A percentile compares a stretch with the other conserved stretches of the same genome.
Evolutionary conservation across 37 sponge, comb jelly and placozoan species (phyloP).

Genomic region (Amphimedon queenslandica): DNA sequence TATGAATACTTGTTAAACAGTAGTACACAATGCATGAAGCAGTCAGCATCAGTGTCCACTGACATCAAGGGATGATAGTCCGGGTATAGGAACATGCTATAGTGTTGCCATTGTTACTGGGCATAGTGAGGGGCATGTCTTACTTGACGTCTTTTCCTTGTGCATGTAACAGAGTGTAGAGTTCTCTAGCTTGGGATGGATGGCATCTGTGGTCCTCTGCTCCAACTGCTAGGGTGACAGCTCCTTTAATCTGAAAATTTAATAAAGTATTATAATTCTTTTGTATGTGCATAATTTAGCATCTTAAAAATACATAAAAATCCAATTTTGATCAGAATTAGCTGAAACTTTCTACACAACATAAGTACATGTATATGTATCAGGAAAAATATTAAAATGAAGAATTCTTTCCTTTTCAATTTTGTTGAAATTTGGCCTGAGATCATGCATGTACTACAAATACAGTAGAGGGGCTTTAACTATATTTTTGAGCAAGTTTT

Average conservation of each 20-base stretch:
- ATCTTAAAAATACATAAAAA: no score
- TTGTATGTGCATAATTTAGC: no score
- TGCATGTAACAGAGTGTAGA: slow-evolving; percentile 63
- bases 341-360: no score
- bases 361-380: no score
- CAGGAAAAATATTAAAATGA: no score
- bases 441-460: no score
- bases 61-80: slow-evolving; percentile 69
- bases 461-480: no score
- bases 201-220: slow-evolving; percentile 55
- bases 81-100: slow-evolving; percentile 72
- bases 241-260: slow-evolving; percentile 51
- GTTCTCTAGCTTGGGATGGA: slow-evolving; percentile 44
- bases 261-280: no score
- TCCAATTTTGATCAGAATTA: no score
- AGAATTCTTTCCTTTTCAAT: no score
- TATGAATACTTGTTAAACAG: slow-evolving; percentile 64
- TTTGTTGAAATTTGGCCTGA: no score
- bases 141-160: slow-evolving; percentile 52
- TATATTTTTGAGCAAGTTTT: no score
- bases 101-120: neutral
- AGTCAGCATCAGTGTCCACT: slow-evolving; percentile 72
- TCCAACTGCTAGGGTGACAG: slow-evolving; percentile 53
- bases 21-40: slow-evolving; percentile 63
- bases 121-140: neutral